phyloP scores from a whole-genome alignment of 2,888 invertebrate species.

The Helleia helle region DNA sequence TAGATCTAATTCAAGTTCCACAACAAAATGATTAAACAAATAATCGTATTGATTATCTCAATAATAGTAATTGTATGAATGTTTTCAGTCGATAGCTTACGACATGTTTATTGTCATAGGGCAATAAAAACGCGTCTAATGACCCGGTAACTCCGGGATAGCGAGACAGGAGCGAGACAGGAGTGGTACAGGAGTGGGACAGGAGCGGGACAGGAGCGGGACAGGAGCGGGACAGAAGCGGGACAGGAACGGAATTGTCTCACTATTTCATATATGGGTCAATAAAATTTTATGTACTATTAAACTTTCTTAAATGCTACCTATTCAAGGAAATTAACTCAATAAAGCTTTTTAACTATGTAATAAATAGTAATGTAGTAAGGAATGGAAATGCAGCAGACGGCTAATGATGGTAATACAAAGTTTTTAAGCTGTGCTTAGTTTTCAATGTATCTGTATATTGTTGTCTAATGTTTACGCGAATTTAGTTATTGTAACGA shows the following conservation, averaged over 20 bases:
- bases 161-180: slow-evolving; percentile 11
- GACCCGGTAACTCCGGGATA: slow-evolving; percentile 51
- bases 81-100: slow-evolving; percentile 69
- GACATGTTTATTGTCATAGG: slow-evolving; percentile 70
- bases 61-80: slow-evolving; percentile 56
- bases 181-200: slow-evolving; percentile 39
- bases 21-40: too few relatives aligned
- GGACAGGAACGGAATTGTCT: slow-evolving; percentile 54
- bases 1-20: too few relatives aligned
- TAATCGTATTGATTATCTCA: too few relatives aligned
- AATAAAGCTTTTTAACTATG: slow-evolving; percentile 11
- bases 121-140: slow-evolving; percentile 70
- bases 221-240: slow-evolving; percentile 24
- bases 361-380: too few relatives aligned
- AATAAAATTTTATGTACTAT: slow-evolving; percentile 72
- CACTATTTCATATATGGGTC: slow-evolving; percentile 70
- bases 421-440: too few relatives aligned
- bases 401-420: too few relatives aligned
- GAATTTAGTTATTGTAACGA: too few relatives aligned
- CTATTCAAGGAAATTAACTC: slow-evolving; percentile 20
- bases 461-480: too few relatives aligned
- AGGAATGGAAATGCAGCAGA: too few relatives aligned
- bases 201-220: slow-evolving; percentile 19
- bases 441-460: too few relatives aligned
- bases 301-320: slow-evolving; percentile 62